A percentile compares a stretch with the other conserved stretches of the same genome.
Conservation (phyloP, 2,797 vertebrate species). For the Chelon labrosus region DNA sequence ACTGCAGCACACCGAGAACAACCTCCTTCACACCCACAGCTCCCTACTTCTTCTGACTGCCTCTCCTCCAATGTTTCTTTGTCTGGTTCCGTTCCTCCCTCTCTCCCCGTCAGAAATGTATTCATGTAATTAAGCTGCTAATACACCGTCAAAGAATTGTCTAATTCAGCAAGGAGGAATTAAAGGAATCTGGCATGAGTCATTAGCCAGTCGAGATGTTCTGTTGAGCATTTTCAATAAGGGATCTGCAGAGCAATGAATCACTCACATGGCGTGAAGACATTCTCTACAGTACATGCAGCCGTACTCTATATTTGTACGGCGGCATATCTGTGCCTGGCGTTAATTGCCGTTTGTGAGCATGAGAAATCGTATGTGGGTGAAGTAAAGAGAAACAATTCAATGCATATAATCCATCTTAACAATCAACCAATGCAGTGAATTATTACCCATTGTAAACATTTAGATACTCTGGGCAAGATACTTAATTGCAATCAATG, state of each 20-base stretch:
- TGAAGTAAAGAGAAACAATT: conserved; percentile 74
- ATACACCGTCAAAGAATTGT: conserved; percentile 88
- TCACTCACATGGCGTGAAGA: conserved; percentile 77
- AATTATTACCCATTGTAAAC: conserved; percentile 84
- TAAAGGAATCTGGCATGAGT: conserved; percentile 89
- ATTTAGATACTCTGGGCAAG: conserved; percentile 81
- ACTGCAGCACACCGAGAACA: conserved; percentile 48
- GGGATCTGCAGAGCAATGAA: conserved; percentile 83
- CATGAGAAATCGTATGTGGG: conserved; percentile 74
- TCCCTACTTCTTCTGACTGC: conserved; percentile 57
- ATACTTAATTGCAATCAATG: conserved; percentile 85
- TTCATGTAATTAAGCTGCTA: conserved; percentile 90
- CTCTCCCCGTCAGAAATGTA: conserved; percentile 80
- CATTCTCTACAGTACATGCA: conserved; percentile 62
- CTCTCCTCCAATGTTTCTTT: conserved; percentile 63
- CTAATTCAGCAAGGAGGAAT: conserved; percentile 90
- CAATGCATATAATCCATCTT: conserved; percentile 78
- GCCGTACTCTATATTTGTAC: conserved; percentile 68
- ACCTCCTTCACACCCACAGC: conserved; percentile 67
- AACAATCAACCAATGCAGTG: conserved; percentile 77
- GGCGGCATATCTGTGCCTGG: conserved; percentile 43
- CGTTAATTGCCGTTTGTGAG: conserved; percentile 75
- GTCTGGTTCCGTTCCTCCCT: conserved; percentile 67
- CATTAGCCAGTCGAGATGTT: conserved; percentile 89
- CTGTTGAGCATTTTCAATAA: conserved; percentile 83